These are phyloP conservation scores for Microchrysa polita DNA, from an alignment of 2,888 invertebrate genomes.

Conservation along the genomic window DNA sequence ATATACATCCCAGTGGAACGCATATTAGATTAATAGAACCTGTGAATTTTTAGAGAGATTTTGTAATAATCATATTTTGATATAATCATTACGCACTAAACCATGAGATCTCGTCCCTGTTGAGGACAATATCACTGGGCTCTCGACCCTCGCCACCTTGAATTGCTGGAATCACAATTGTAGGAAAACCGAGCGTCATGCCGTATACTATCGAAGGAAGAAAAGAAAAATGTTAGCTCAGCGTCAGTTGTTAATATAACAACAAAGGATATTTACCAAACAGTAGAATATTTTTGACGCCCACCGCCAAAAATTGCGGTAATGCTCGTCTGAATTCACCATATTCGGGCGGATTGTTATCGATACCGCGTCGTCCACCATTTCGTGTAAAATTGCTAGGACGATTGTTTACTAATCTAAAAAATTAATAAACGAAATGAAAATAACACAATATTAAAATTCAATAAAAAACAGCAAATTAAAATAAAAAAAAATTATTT, in stretches of 20 bases:
- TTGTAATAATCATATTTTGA: slow-evolving; percentile 15
- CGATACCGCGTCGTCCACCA: slow-evolving; percentile 2
- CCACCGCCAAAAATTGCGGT: slow-evolving; percentile 81
- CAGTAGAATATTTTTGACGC: slow-evolving; percentile 80
- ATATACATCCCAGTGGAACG: slow-evolving; percentile 80
- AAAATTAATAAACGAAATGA: not conserved
- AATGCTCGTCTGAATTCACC: slow-evolving; percentile 69
- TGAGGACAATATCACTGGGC: slow-evolving; percentile 66
- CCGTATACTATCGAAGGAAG: slow-evolving; percentile 79
- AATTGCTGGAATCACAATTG: slow-evolving; percentile 81
- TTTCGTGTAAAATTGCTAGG: slow-evolving; percentile 30
- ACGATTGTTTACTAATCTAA: slow-evolving; percentile 23
- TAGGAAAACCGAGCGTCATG: slow-evolving; percentile 82
- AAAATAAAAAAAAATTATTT: not conserved
- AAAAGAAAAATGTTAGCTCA: slow-evolving; percentile 26
- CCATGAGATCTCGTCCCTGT: slow-evolving; percentile 76
- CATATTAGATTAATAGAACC: slow-evolving; percentile 83
- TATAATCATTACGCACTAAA: slow-evolving; percentile 68
- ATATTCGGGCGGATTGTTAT: slow-evolving; percentile 53
- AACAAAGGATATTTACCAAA: slow-evolving; percentile 66
- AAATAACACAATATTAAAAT: too few species aligned
- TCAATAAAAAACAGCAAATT: too few species aligned
- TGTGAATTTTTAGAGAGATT: slow-evolving; percentile 57
- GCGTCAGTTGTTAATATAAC: too few species aligned
- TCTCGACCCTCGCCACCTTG: slow-evolving; percentile 66